A percentile compares a stretch with the other conserved stretches of the same genome.
Conservation (phyloP, 2,888 invertebrate genomes). For the Ceratothoa steindachneri region DNA sequence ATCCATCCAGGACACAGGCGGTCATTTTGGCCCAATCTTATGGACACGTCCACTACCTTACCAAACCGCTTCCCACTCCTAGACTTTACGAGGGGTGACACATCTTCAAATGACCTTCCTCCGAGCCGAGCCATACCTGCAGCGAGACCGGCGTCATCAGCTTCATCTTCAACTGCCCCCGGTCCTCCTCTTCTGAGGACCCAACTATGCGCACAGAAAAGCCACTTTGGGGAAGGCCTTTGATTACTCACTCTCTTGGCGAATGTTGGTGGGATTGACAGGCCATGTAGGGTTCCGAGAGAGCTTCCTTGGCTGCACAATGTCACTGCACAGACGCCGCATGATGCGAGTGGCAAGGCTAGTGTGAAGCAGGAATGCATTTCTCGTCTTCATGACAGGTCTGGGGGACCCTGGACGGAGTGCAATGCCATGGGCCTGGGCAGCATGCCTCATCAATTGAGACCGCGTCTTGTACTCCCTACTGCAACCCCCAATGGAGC, state of each 20-base stretch:
- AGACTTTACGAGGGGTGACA: slow-evolving; percentile 36
- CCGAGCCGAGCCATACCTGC: slow-evolving; percentile 41
- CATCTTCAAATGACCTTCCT: slow-evolving; percentile 43
- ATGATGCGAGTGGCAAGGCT: slow-evolving; percentile 38
- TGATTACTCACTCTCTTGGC: slow-evolving; percentile 72
- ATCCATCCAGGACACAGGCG: slow-evolving; percentile 66
- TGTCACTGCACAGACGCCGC: slow-evolving; percentile 73
- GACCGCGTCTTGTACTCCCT: slow-evolving; percentile 89
- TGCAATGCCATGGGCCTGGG: slow-evolving; percentile 77
- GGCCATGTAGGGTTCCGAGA: slow-evolving; percentile 76
- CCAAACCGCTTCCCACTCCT: slow-evolving; percentile 37
- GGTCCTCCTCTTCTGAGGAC: no score
- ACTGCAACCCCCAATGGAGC: slow-evolving; percentile 84
- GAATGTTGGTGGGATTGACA: slow-evolving; percentile 64
- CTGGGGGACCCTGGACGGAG: slow-evolving; percentile 73
- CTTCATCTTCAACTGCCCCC: no score
- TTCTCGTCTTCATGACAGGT: slow-evolving; percentile 61
- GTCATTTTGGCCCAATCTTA: slow-evolving; percentile 59
- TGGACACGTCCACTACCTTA: slow-evolving; percentile 19
- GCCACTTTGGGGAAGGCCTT: no score
- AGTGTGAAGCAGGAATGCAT: slow-evolving; percentile 53
- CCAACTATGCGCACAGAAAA: no score
- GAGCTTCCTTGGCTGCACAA: slow-evolving; percentile 76
- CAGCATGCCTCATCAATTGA: slow-evolving; percentile 88
- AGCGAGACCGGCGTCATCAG: slow-evolving; percentile 28